Evolutionary conservation across 2,888 invertebrate species (phyloP), one percentile per base, ranked within the genome.

Genomic region (Orthonevra nobilis): DNA sequence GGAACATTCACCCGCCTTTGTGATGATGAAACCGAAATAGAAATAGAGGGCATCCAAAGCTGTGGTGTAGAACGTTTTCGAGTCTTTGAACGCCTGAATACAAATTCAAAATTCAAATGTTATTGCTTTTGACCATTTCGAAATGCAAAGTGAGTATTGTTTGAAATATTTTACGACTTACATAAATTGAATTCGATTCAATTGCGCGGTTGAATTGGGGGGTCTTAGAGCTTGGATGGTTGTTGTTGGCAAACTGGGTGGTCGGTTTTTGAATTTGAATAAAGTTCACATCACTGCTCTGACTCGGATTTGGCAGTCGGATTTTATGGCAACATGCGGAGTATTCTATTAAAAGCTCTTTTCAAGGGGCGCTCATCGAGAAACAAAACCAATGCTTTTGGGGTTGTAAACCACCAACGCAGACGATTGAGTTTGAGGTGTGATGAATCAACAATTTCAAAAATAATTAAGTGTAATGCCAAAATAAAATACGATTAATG

Each of bases 301-400:
- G 23, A 48, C 7, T 5, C 1, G 40, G 34, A 69, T 69, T 40
- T 60, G 32, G 52, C 17, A 74, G 61, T 69, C 69, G 28, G n/a
- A 42, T 56, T 69, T 77, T 77, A 77, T 77, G 40, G 77, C 32
- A 60, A 38, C 44, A 58, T 38, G 42, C 14, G 38, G 15, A 17
- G 14, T 64, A 10, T 44, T 70, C 70, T 75, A 75, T 75, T 64
- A 75, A 75, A 77, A 77, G 72, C 77, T 77, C 14, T 9, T 4
- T 32, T 23, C n/a, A n/a, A n/a, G n/a, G n/a, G n/a, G n/a, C n/a
- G n/a, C n/a, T n/a, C n/a, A n/a, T n/a, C n/a, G n/a, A n/a, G n/a
- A n/a, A n/a, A n/a, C n/a, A n/a, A n/a, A n/a, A n/a, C n/a, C n/a
- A n/a, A n/a, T n/a, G n/a, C n/a, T n/a, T n/a, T n/a, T n/a, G n/a